phyloP scores from a whole-genome alignment of 2,888 invertebrate genomes.

The Autographa pulchrina region DNA sequence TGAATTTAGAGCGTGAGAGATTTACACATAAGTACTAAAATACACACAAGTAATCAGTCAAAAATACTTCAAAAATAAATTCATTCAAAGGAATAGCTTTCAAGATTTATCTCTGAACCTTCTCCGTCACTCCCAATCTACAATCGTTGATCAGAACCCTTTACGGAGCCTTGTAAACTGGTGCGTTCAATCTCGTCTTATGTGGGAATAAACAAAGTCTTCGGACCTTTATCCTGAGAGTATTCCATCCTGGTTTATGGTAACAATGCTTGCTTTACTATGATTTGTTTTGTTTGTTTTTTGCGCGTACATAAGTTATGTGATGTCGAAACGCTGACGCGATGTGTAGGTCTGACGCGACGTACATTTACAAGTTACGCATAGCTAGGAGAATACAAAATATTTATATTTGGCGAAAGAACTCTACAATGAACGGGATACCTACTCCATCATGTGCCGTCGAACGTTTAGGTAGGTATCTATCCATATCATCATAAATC shows the following conservation, averaged over 20 bases:
- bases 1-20: too few species aligned
- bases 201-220: slow-evolving; percentile 53
- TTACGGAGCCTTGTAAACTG: slow-evolving; percentile 36
- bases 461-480: too few species aligned
- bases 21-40: too few species aligned
- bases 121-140: background rate
- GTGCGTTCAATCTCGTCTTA: slow-evolving; percentile 50
- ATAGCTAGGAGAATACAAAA: too few species aligned
- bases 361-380: too few species aligned
- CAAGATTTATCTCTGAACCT: background rate
- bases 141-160: slow-evolving; percentile 23
- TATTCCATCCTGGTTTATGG: slow-evolving; percentile 37
- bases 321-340: too few species aligned
- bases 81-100: background rate
- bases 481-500: too few species aligned
- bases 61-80: background rate
- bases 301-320: background rate
- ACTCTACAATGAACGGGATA: too few species aligned
- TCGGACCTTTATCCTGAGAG: slow-evolving; percentile 32
- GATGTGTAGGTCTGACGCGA: too few species aligned
- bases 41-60: background rate
- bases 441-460: too few species aligned
- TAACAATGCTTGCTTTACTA: slow-evolving; percentile 44
- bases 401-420: too few species aligned
- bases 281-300: slow-evolving; percentile 49